phyloP scores from a whole-genome alignment of 2,113 vertebrate genomes.

The Ammodytes dubius region DNA sequence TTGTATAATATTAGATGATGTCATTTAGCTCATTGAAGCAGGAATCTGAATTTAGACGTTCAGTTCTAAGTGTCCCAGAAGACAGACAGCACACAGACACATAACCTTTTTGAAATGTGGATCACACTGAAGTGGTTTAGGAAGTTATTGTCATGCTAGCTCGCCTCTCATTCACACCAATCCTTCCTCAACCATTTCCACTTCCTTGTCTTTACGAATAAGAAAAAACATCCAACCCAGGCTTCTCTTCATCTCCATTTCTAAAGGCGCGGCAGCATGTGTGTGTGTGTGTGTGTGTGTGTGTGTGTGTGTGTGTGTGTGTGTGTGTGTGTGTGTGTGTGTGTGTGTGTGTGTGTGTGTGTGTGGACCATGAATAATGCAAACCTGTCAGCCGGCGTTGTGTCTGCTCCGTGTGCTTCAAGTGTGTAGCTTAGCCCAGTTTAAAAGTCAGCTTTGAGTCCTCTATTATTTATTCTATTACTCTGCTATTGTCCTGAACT shows the following conservation, averaged over 20 bases:
- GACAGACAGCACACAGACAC: neutral
- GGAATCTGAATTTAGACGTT: neutral
- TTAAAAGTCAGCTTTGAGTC: slow-evolving; percentile 74
- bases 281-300: neutral
- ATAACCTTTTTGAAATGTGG: neutral
- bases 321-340: slow-evolving; percentile 18
- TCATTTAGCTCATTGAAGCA: neutral
- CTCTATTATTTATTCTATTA: slow-evolving; percentile 75
- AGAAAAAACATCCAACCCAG: slow-evolving; percentile 33
- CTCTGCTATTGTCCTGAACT: slow-evolving; percentile 63
- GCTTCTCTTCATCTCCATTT: slow-evolving; percentile 46
- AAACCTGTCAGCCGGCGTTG: slow-evolving; percentile 66
- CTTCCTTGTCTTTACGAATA: slow-evolving; percentile 22
- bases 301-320: slow-evolving; percentile 8
- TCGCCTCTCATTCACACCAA: slow-evolving; percentile 5
- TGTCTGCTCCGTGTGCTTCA: slow-evolving; percentile 67
- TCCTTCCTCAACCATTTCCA: slow-evolving; percentile 36
- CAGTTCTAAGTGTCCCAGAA: neutral
- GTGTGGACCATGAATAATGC: slow-evolving; percentile 70
- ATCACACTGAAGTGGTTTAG: neutral
- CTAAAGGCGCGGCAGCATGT: slow-evolving; percentile 37
- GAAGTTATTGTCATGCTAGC: neutral
- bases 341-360: slow-evolving; percentile 16
- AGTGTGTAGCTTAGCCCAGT: slow-evolving; percentile 64
- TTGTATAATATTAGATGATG: neutral